Percentiles rank a stretch among this genome's conserved stretches.
Evolutionary conservation across 2,888 invertebrate genomes (phyloP).

Genomic region (Lymantria monacha): DNA sequence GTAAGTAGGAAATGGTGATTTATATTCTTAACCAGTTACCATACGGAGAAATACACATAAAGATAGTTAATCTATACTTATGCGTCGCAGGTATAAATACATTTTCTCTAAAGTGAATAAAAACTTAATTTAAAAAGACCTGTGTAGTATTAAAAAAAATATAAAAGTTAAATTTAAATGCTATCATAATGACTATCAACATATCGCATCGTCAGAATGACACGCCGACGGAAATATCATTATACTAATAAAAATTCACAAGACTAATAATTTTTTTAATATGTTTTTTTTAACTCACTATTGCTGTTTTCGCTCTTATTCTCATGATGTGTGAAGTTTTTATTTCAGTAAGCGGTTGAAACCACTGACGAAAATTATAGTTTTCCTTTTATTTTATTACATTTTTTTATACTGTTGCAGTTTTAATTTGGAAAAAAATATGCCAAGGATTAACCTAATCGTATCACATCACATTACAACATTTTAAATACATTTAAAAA

Average conservation of each 20-base stretch:
- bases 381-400: neutral
- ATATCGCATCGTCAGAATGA: constrained; percentile 3
- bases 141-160: no score
- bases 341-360: neutral
- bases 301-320: constrained; percentile 4
- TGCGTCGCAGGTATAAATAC: no score
- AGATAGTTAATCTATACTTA: no score
- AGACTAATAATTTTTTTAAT: constrained; percentile 2
- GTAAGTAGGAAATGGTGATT: no score
- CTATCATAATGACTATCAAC: neutral
- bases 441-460: no score
- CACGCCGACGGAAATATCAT: constrained; percentile 10
- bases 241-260: constrained; percentile 10
- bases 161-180: no score
- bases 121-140: no score
- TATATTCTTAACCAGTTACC: no score
- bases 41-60: no score
- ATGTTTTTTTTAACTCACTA: neutral
- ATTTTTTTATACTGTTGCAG: neutral
- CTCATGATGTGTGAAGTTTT: neutral
- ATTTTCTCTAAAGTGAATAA: no score
- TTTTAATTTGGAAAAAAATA: neutral
- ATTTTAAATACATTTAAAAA: no score
- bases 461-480: no score
- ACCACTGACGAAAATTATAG: neutral